These are phyloP conservation scores for Caenorhabditis angaria DNA, from an alignment of 2,888 invertebrate species.

Conservation along the genomic window DNA sequence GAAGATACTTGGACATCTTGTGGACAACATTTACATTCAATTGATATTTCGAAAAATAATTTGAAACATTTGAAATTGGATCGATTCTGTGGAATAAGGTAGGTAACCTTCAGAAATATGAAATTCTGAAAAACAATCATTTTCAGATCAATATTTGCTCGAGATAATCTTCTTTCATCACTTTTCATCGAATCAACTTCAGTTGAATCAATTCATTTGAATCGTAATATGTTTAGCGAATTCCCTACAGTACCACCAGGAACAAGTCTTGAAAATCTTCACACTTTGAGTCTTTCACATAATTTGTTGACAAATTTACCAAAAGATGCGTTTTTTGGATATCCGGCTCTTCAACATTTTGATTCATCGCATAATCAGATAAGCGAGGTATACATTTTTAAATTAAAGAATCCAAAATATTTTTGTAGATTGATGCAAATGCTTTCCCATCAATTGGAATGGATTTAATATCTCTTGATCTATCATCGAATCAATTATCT, in stretches of 20 bases:
- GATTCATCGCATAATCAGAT: slow-evolving; percentile 63
- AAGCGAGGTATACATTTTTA: slow-evolving; percentile 20
- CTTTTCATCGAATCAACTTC: slow-evolving; percentile 40
- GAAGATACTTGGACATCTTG: slow-evolving; percentile 56
- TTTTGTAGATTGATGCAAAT: slow-evolving; percentile 42
- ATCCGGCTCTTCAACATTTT: slow-evolving; percentile 58
- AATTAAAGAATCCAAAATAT: background rate
- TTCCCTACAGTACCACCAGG: slow-evolving; percentile 51
- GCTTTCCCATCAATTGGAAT: slow-evolving; percentile 57
- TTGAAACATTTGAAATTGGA: slow-evolving; percentile 42
- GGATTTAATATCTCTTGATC: slow-evolving; percentile 52
- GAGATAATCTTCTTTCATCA: slow-evolving; percentile 47
- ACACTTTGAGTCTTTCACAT: slow-evolving; percentile 59
- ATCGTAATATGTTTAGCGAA: slow-evolving; percentile 53
- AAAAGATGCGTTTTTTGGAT: slow-evolving; percentile 48
- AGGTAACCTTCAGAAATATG: slow-evolving; percentile 6
- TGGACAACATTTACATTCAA: slow-evolving; percentile 53
- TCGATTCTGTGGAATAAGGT: slow-evolving; percentile 52
- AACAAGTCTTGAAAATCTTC: slow-evolving; percentile 49
- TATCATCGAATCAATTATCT: slow-evolving; percentile 48
- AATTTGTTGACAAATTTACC: slow-evolving; percentile 60
- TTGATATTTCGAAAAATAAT: slow-evolving; percentile 60
- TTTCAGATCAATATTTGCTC: slow-evolving; percentile 48
- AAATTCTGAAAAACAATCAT: background rate
- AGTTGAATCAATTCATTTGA: slow-evolving; percentile 46